Base-by-base conservation (phyloP, 2,888 invertebrate genomes). In the Eilema caniola region DNA sequence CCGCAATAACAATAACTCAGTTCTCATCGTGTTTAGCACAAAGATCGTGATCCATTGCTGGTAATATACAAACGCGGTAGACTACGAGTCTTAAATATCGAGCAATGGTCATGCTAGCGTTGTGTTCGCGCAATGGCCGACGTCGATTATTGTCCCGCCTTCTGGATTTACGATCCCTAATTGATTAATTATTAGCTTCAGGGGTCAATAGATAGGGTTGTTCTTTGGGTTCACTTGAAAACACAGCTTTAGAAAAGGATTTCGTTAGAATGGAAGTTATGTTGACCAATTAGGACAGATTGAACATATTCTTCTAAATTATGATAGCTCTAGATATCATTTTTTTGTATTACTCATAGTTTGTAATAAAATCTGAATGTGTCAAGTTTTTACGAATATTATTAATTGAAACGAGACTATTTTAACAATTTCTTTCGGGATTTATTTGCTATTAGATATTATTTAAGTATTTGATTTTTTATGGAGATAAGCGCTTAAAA, bases 171-270 rank as follows among this genome's bases (percentile, higher is more conserved):
- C 78, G 83, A 71, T 73, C 64, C 53, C 70, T 81, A 81, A 85
- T 83, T 84, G 83, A 83, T 83, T 84, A 80, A 82, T 84, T 79
- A 80, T 81, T 80, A 76, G 77, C 77, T 73, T 61, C 67, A 61
- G 63, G 62, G 69, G 74, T 67, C 37, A n/a, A 68, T 71, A 66
- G 37, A 75, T 79, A 71, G 69, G 70, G 65, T 67, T 68, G 61
- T 66, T 75, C 62, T 75, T 71, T 53, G 28, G 53, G 24, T 66
- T 23, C 33, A 37, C 67, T 63, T 60, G n/a, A 20, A 67, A 28
- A 28, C 33, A 70, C 57, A 31, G 62, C 41, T 41, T 41, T 56
- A 47, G 24, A 23, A 16, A 66, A 23, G 41, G 59, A 41, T 59
- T n/a, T 31, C 20, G 25, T 41, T 16, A 31, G 28, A 23, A 23